A percentile compares a stretch with the other conserved stretches of the same genome.
Conservation (phyloP, 2,797 vertebrate species). For the Percopsis omiscomaycus region DNA sequence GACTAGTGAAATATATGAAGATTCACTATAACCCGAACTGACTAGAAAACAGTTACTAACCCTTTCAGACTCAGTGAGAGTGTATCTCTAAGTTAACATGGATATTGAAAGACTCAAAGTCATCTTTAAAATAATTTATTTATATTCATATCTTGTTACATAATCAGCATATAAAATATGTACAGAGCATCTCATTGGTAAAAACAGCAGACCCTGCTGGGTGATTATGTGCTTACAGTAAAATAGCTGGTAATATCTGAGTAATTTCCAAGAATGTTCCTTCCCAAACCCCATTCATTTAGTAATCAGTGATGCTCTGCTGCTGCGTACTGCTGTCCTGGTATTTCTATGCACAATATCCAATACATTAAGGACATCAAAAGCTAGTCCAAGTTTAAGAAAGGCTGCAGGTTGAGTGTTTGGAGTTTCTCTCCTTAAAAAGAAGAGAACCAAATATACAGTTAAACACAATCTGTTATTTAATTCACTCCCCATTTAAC, state of each 20-base stretch:
- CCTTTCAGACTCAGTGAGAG: no score
- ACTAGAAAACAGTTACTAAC: no score
- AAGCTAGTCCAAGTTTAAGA: slow-evolving; percentile 56
- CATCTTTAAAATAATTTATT: slow-evolving; percentile 80
- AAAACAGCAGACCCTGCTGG: slow-evolving; percentile 64
- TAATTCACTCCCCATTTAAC: no score
- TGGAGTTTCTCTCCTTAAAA: slow-evolving; percentile 72
- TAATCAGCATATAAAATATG: slow-evolving; percentile 80
- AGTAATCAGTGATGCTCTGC: slow-evolving; percentile 27
- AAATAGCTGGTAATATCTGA: slow-evolving; percentile 58
- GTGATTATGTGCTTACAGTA: slow-evolving; percentile 66
- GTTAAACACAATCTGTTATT: slow-evolving; percentile 12
- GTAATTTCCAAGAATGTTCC: slow-evolving; percentile 41
- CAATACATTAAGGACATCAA: slow-evolving; percentile 34
- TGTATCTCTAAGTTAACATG: no score
- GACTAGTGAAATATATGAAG: no score
- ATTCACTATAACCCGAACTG: no score
- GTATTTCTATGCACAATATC: slow-evolving; percentile 24
- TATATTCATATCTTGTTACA: slow-evolving; percentile 62
- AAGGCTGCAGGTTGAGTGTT: slow-evolving; percentile 76
- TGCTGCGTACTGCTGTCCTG: slow-evolving; percentile 34
- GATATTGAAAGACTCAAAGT: neutral
- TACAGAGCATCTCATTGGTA: slow-evolving; percentile 71
- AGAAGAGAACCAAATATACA: slow-evolving; percentile 7
- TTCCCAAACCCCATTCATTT: slow-evolving; percentile 27